phyloP scores from a whole-genome alignment of 2,888 invertebrate species.

The Cerastis leucographa region DNA sequence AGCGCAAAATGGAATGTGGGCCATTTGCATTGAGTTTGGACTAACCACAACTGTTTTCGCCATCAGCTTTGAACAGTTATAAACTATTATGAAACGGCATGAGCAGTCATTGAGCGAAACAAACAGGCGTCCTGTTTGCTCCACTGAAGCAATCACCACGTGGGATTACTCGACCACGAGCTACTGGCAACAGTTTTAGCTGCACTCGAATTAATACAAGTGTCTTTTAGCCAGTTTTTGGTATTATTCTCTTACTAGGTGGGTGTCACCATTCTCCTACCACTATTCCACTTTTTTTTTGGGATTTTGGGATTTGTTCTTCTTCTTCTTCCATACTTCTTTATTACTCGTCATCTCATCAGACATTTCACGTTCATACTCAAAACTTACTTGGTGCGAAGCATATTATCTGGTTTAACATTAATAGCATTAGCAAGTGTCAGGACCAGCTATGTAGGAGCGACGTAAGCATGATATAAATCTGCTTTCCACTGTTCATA shows the following conservation, averaged over 20 bases:
- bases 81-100: constrained; percentile 10
- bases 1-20: too few species aligned
- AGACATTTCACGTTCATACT: too few species aligned
- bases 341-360: too few species aligned
- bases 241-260: not conserved
- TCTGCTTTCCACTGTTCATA: too few species aligned
- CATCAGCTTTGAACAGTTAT: not conserved
- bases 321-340: too few species aligned
- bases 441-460: too few species aligned
- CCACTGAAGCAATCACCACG: constrained; percentile 77
- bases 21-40: not conserved
- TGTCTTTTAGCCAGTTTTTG: not conserved
- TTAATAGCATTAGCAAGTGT: too few species aligned
- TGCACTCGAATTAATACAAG: not conserved
- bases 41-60: not conserved
- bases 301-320: too few species aligned
- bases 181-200: not conserved
- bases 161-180: constrained; percentile 63
- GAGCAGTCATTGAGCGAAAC: constrained; percentile 62
- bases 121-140: constrained; percentile 73
- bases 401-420: too few species aligned
- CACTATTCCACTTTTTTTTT: too few species aligned
- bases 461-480: too few species aligned
- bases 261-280: not conserved
- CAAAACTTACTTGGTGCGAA: too few species aligned